phyloP scores from a whole-genome alignment of 2,797 vertebrate genomes.

The Hypotaenidia philippensis region DNA sequence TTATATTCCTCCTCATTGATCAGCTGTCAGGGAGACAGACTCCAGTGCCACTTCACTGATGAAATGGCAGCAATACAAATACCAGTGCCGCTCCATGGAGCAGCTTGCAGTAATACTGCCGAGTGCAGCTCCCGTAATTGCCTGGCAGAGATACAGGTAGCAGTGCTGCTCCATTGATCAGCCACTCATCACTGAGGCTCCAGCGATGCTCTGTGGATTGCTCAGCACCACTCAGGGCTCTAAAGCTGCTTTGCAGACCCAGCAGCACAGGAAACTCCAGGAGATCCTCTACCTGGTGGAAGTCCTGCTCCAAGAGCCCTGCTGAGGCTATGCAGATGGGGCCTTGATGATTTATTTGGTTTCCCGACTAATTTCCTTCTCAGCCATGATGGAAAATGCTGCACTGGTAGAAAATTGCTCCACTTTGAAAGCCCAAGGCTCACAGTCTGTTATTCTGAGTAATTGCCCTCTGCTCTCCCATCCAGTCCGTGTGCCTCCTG shows the following conservation, averaged over 20 bases:
- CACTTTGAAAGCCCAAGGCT: background rate
- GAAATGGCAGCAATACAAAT: background rate
- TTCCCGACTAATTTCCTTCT: background rate
- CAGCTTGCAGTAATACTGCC: background rate
- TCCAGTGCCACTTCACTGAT: background rate
- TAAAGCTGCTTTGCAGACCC: background rate
- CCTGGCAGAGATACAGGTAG: background rate
- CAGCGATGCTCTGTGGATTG: background rate
- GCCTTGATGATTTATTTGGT: background rate
- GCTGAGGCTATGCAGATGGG: fast-evolving
- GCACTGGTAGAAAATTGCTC: background rate
- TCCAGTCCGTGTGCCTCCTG: background rate
- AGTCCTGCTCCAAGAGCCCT: fast-evolving
- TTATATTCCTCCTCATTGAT: background rate
- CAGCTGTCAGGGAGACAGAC: conserved; percentile 25
- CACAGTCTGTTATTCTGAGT: background rate
- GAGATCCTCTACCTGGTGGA: background rate
- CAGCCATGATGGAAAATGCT: background rate
- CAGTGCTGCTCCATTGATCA: background rate
- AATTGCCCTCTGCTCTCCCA: background rate
- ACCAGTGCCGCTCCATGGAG: background rate
- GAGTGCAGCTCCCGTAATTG: background rate
- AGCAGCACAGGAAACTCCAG: background rate
- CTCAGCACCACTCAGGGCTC: background rate
- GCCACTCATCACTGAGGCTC: background rate